Evolutionary conservation across 2,113 vertebrate species (phyloP), one percentile per base, ranked within the genome.

Genomic region (Fulica atra): DNA sequence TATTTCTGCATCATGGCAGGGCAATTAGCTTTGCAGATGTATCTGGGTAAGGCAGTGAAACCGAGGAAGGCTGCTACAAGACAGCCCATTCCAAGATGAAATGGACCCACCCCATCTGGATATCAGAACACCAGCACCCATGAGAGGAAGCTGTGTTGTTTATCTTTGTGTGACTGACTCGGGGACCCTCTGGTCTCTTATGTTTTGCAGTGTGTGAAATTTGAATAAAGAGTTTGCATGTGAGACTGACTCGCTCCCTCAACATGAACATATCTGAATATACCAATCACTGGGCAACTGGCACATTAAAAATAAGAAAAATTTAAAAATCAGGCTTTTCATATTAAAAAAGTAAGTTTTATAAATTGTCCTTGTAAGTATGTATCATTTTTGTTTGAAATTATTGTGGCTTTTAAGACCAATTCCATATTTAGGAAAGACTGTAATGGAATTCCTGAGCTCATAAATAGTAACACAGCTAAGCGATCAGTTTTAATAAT

Each of bases 111-210:
- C 29, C 48, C 1, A 2, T 14, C 6, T 28, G 36, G 36, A 3
- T 35, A 3, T 8, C 5, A 4, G 81, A 46, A n/a, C 51, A n/a
- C 46, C 68, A 61, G 7, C 3, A 11, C 3, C 16, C 16, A 1
- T 2, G 17, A 7, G 2, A 40, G 46, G 42, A 54, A 66, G 15
- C 1, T 17, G 1, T 0, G 0, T 5, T 10, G 59, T 71, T 57
- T 72, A 10, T 48, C 29, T 38, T 42, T 24, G 15, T 1, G 5
- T 3, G 6, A 21, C 13, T 92, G 35, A 5, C 54, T 9, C 12
- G 17, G 16, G 35, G 46, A 36, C 33, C 50, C 44, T 59, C 80
- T 54, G 57, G 6, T 59, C 36, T 59, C n/a, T 17, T 29, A 26
- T 29, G 50, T 26, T 46, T 26, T 81, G 61, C 23, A 4, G 3